Evolutionary conservation across 2,113 vertebrate genomes (phyloP), one percentile per base, ranked within the genome.

Genomic region (Paratilapia polleni): DNA sequence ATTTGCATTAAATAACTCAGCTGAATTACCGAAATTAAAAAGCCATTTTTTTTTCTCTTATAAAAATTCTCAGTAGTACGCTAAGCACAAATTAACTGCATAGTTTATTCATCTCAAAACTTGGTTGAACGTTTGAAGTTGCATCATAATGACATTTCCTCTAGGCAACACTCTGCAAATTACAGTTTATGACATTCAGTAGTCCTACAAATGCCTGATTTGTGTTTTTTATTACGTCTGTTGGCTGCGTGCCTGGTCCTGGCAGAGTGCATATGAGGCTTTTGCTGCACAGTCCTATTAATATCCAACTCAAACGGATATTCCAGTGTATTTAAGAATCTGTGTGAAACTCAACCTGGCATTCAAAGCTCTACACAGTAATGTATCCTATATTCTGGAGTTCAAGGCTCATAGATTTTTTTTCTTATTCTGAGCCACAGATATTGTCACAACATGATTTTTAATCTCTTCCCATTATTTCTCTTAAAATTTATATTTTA

Each of bases 101-200:
- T 52, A 57, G 77, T 91, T 87, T 91, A 81, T 74, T 93, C 59
- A 73, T 87, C 83, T 85, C 66, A 57, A 70, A 89, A 89, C 91
- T 84, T 81, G 28, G 38, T 88, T 87, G 77, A 90, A 88, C 77
- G 74, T 89, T 87, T 70, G 73, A 79, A 70, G 70, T 86, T 85
- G 64, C 82, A 81, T 89, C 85, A 68, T 86, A 88, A 89, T 87
- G 74, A 77, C 59, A 86, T 90, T 91, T 88, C 70, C 91, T 91
- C 78, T 76, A 74, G 89, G 83, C 77, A 88, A 76, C 70, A 58
- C 70, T 91, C 87, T 82, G 79, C 68, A 92, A 91, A 92, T 92
- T 78, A 78, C 81, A 91, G 70, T 88, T 90, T 87, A 87, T 87
- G 76, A 81, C 89, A 90, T 93, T 88, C 70, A 78, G 38, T 77